Evolutionary conservation across 2,113 vertebrate species (phyloP).

Genomic region (Eonycteris spelaea): DNA sequence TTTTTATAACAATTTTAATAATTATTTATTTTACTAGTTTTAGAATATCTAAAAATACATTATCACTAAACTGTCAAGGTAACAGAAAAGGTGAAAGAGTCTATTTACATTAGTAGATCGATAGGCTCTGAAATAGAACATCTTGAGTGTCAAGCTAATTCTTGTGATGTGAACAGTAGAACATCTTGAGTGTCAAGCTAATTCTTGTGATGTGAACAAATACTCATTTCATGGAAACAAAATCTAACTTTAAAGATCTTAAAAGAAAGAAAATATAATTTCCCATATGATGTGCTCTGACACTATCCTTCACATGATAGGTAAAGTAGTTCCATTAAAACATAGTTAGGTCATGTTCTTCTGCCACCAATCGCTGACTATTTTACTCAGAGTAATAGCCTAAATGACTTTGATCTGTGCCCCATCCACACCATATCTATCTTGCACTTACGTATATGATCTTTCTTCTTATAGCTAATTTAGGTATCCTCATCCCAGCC

Average conservation of each 20-base stretch:
- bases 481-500: not conserved
- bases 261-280: not conserved
- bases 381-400: not conserved
- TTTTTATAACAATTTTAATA: not conserved
- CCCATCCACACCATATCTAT: too few species aligned
- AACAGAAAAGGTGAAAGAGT: not conserved
- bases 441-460: not conserved
- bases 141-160: not conserved
- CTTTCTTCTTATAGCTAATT: not conserved
- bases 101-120: not conserved
- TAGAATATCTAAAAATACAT: not conserved
- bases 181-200: not conserved
- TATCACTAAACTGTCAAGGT: not conserved
- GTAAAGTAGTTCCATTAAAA: not conserved
- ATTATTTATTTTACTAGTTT: not conserved
- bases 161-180: not conserved
- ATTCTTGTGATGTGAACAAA: not conserved
- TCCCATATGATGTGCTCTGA: not conserved
- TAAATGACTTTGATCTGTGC: not conserved
- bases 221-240: slow-evolving; percentile 8
- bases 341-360: not conserved
- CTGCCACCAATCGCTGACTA: not conserved
- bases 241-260: not conserved
- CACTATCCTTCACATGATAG: not conserved
- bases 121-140: not conserved